Conservation (phyloP, 2,113 vertebrate species). For the Struthio camelus region DNA sequence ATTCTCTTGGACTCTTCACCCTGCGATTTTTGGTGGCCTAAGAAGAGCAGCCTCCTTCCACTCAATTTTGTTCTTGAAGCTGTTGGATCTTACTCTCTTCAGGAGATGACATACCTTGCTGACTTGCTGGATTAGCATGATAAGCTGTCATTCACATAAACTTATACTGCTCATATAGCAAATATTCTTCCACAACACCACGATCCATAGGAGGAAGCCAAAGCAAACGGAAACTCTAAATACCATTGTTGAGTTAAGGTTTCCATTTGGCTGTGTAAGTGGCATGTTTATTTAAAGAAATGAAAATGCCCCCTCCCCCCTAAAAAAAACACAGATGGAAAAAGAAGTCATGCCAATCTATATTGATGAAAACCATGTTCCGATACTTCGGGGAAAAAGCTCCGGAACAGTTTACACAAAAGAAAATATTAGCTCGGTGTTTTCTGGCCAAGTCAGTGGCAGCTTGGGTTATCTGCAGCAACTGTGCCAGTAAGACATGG, state of each 20-base stretch:
- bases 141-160: not conserved
- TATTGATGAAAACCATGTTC: slow-evolving; percentile 24
- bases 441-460: not conserved
- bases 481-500: not conserved
- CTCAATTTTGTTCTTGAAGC: not conserved
- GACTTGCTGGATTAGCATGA: not conserved
- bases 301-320: not conserved
- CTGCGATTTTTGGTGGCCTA: not conserved
- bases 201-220: slow-evolving; percentile 14
- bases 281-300: slow-evolving; percentile 46
- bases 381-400: not conserved
- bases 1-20: not conserved
- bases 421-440: slow-evolving; percentile 8
- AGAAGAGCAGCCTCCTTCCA: not conserved
- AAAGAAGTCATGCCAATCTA: slow-evolving; percentile 11
- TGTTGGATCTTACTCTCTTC: not conserved
- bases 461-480: slow-evolving; percentile 17
- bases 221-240: slow-evolving; percentile 21
- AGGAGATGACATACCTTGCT: not conserved
- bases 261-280: not conserved
- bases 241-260: not conserved
- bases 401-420: slow-evolving; percentile 4
- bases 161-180: not conserved
- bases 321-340: not conserved
- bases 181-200: not conserved